Conservation (phyloP, 2,113 vertebrate genomes). For the Trichomycterus rosablanca region DNA sequence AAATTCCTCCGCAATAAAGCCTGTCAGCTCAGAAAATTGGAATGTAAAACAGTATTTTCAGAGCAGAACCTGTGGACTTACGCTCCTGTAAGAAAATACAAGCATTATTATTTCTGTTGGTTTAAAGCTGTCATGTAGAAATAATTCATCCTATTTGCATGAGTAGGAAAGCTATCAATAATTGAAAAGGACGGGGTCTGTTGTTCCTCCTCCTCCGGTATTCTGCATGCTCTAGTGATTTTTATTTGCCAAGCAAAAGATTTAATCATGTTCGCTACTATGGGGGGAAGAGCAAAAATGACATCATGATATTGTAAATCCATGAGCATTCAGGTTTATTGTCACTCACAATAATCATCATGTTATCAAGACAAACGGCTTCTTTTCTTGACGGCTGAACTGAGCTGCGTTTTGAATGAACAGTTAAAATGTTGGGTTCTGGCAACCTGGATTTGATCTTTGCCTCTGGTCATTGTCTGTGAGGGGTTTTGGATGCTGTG, state of each 20-base stretch:
- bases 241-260: conserved; percentile 33
- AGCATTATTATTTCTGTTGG: conserved; percentile 52
- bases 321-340: conserved; percentile 24
- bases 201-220: conserved; percentile 37
- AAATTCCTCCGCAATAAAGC: conserved; percentile 59
- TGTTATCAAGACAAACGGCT: conserved; percentile 9
- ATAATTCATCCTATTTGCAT: conserved; percentile 75
- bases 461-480: too few relatives aligned
- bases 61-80: conserved; percentile 53
- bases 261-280: conserved; percentile 22
- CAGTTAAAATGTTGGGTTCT: too few relatives aligned
- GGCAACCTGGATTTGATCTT: too few relatives aligned
- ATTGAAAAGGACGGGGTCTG: conserved; percentile 55
- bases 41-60: conserved; percentile 68
- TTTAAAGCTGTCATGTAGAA: conserved; percentile 69
- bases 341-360: conserved; percentile 26
- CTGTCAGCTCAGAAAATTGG: conserved; percentile 67
- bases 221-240: conserved; percentile 38
- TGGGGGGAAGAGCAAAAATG: background rate
- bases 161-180: conserved; percentile 70
- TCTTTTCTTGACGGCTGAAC: conserved; percentile 13
- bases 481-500: too few relatives aligned
- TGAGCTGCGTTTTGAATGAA: too few relatives aligned
- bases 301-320: conserved; percentile 18
- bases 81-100: conserved; percentile 53